Percentiles rank a stretch among this genome's conserved stretches.
These are phyloP conservation scores for Smittia aterrima DNA, from an alignment of 2,888 invertebrate genomes.

Conservation along the genomic window DNA sequence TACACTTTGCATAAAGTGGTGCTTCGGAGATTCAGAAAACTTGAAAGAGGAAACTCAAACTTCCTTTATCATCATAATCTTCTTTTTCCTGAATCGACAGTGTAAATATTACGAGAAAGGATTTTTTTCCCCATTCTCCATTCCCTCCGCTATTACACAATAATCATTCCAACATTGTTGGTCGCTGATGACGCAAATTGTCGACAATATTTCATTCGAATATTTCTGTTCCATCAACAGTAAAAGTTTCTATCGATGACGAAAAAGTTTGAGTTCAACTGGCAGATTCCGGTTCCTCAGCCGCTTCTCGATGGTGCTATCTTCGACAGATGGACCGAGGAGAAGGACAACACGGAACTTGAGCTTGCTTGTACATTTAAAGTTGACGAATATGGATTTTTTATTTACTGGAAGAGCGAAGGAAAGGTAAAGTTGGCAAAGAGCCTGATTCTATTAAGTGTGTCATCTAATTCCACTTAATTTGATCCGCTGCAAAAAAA, in stretches of 20 bases:
- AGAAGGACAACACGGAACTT: conserved; percentile 86
- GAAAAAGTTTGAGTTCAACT: conserved; percentile 98
- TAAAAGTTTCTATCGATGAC: conserved; percentile 67
- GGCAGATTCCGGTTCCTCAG: conserved; percentile 93
- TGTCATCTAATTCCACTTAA: neutral
- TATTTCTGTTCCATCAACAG: neutral
- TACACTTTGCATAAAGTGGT: neutral
- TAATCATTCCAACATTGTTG: too few species aligned
- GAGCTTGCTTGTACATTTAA: conserved; percentile 87
- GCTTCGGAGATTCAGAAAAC: neutral
- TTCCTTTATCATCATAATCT: too few species aligned
- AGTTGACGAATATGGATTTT: conserved; percentile 97
- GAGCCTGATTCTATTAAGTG: too few species aligned
- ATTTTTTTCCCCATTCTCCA: too few species aligned
- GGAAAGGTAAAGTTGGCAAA: conserved; percentile 67
- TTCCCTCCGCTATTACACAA: too few species aligned
- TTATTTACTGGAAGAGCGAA: conserved; percentile 98
- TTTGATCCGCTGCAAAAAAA: neutral
- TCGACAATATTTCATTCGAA: neutral
- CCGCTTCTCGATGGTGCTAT: conserved; percentile 73
- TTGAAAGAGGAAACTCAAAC: too few species aligned
- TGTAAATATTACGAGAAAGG: too few species aligned
- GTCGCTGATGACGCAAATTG: neutral
- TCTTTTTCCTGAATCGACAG: too few species aligned
- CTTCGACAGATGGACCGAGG: conserved; percentile 98